phyloP scores from a whole-genome alignment of 2,797 vertebrate species.

The Erethizon dorsatum region DNA sequence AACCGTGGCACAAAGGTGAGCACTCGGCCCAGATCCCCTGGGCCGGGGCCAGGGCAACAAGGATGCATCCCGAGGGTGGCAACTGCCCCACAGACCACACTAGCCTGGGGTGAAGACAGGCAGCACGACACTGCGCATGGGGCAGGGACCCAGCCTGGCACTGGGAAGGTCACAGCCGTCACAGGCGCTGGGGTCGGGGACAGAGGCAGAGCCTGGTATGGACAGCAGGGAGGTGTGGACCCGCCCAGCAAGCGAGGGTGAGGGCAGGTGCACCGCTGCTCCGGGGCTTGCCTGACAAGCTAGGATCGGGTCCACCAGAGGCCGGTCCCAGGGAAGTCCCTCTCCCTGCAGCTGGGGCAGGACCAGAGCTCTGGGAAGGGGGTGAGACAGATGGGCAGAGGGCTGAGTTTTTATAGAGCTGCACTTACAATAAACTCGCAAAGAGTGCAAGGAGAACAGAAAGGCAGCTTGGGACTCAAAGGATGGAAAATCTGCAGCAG shows the following conservation, averaged over 20 bases:
- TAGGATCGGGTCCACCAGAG: background rate
- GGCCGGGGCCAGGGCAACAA: background rate
- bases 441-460: background rate
- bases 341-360: background rate
- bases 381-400: background rate
- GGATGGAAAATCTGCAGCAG: background rate
- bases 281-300: background rate
- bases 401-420: background rate
- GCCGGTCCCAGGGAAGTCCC: background rate
- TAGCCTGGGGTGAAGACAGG: background rate
- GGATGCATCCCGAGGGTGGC: background rate
- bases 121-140: background rate
- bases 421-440: too few species aligned
- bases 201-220: background rate
- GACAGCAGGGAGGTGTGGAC: background rate
- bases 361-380: background rate
- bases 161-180: background rate
- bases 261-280: background rate
- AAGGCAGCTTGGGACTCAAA: background rate
- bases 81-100: background rate
- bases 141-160: background rate
- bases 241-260: background rate
- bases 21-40: background rate
- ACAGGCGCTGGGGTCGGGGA: background rate
- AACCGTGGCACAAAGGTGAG: background rate